Evolutionary conservation across 2,113 vertebrate species (phyloP), one percentile per base, ranked within the genome.

Genomic region (Thymallus thymallus): DNA sequence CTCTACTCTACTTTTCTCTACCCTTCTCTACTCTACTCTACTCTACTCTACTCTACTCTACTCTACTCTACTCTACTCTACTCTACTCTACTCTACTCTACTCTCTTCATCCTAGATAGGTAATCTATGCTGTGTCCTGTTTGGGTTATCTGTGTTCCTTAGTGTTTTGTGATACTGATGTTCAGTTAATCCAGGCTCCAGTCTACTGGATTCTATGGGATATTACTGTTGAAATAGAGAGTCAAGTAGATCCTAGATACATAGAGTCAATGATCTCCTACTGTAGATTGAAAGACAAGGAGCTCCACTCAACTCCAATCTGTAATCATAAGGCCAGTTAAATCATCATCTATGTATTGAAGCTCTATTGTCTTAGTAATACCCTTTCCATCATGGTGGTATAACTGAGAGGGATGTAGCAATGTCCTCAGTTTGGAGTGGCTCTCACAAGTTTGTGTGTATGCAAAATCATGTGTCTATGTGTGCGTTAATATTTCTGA

Each of bases 321-420:
- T 55, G 68, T 72, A 82, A 79, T 88, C 77, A 75, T 75, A 83
- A 83, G 78, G 76, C 75, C 23, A 82, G 80, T 81, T 51, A 29
- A 79, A 60, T 58, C 76, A 51, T 18, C 79, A 56, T 68, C 0
- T 0, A 30, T 7, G n/a, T 22, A 22, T 51, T 51, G 48, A 51
- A 18, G 14, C 48, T 51, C 56, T 60, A 9, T 60, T 60, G n/a
- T 22, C 4, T 22, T 60, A 22, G 74, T 41, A 41, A 41, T 41
- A 67, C 24, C 74, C 69, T 86, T 84, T 79, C 79, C 56, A 67
- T 80, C 76, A 76, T 35, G 26, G 48, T 51, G 48, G 35, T 12
- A 41, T 5, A 51, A 51, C 48, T 51, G 48, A 51, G 13, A 51
- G 48, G 13, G 3, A 51, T 14, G 35, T 41, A 51, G 48, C 48